Percentiles rank a stretch among this genome's conserved stretches.
These are phyloP conservation scores for Hypomecis atomaria DNA, from an alignment of 2,888 invertebrate species.

Conservation along the genomic window DNA sequence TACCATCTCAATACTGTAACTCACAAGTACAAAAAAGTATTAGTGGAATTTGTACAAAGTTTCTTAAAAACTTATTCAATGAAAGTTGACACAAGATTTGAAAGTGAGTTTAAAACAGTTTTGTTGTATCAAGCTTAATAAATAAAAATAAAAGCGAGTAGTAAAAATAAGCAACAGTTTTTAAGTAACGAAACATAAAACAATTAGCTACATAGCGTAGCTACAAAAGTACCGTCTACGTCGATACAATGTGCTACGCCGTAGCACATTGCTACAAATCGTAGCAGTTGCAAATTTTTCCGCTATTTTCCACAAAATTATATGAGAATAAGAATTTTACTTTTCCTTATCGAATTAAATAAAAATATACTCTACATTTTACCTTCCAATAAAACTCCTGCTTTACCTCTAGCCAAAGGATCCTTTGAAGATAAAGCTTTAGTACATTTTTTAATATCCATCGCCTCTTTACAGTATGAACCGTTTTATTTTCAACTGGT, in stretches of 20 bases:
- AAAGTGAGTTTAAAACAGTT: too few relatives aligned
- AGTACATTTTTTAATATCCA: constrained; percentile 27
- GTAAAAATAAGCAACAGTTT: too few relatives aligned
- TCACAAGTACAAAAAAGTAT: too few relatives aligned
- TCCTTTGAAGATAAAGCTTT: constrained; percentile 29
- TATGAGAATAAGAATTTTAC: not conserved
- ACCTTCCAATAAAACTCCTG: constrained; percentile 22
- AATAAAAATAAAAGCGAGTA: too few relatives aligned
- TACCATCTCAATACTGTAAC: too few relatives aligned
- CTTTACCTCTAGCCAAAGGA: constrained; percentile 19
- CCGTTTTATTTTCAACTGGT: constrained; percentile 21
- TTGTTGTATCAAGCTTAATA: too few relatives aligned
- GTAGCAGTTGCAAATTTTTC: not conserved
- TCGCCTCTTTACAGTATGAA: constrained; percentile 12
- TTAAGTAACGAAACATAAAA: too few relatives aligned
- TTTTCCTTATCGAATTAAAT: constrained; percentile 13
- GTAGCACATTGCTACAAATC: constrained; percentile 3
- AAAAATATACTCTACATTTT: constrained; percentile 17
- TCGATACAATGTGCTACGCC: too few relatives aligned
- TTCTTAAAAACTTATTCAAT: too few relatives aligned
- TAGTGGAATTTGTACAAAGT: too few relatives aligned
- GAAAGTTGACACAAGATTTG: too few relatives aligned
- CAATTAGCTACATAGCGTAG: not conserved
- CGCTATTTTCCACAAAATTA: not conserved
- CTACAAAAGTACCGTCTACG: not conserved